Evolutionary conservation across 1,140 invertebrate species (phyloP).

Genomic region (Lasioglossum baleicum): DNA sequence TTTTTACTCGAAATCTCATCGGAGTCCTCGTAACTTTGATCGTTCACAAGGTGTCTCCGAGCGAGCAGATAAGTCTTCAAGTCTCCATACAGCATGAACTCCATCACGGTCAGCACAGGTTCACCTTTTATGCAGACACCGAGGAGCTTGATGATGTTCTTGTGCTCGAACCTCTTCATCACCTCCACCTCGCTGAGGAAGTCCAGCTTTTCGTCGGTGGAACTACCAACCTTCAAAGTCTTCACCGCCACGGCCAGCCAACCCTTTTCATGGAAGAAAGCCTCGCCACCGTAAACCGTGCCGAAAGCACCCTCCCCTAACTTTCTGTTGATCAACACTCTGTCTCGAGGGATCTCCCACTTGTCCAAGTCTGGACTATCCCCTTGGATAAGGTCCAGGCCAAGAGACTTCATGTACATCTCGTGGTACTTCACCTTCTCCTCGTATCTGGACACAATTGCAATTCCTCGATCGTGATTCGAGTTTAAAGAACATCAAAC

Average conservation of each 20-base stretch:
- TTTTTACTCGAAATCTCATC: conserved; percentile 89
- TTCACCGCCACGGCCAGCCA: conserved; percentile 95
- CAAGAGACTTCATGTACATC: conserved; percentile 87
- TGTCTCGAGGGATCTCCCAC: conserved; percentile 92
- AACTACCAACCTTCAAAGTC: conserved; percentile 90
- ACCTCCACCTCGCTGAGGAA: conserved; percentile 95
- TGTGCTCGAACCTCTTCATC: conserved; percentile 95
- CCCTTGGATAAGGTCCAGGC: conserved; percentile 82
- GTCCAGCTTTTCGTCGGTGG: conserved; percentile 93
- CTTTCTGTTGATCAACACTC: conserved; percentile 93
- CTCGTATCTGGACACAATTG: conserved; percentile 82
- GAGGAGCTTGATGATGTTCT: conserved; percentile 92
- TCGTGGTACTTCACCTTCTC: conserved; percentile 85
- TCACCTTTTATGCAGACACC: conserved; percentile 92
- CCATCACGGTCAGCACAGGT: conserved; percentile 94
- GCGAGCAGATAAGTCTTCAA: conserved; percentile 93
- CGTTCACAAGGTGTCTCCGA: conserved; percentile 89
- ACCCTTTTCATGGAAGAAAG: conserved; percentile 84
- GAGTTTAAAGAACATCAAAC: too few species aligned
- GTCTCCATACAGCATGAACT: conserved; percentile 96
- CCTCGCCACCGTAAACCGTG: conserved; percentile 92
- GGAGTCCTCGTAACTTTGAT: conserved; percentile 83
- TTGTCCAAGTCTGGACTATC: conserved; percentile 84
- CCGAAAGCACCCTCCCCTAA: conserved; percentile 95
- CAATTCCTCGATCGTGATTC: background rate